Conservation (phyloP, 1,140 invertebrate species). For the Drosophila pseudoananassae region DNA sequence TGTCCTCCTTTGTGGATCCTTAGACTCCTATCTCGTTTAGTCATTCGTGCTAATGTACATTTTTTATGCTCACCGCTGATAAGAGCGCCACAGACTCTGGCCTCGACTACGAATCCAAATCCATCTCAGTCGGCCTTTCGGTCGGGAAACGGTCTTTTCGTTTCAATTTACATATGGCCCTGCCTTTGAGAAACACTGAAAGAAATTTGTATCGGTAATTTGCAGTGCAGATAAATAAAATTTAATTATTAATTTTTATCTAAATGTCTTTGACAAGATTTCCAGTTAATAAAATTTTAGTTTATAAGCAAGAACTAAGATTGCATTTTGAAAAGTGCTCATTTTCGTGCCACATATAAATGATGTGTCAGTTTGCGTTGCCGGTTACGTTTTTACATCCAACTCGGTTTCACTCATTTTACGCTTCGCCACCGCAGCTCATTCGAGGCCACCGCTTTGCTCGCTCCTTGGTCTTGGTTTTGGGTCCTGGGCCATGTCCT, state of each 20-base stretch:
- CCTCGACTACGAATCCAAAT: conserved; percentile 23
- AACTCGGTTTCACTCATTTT: conserved; percentile 77
- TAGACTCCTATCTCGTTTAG: conserved; percentile 47
- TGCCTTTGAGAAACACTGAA: conserved; percentile 6
- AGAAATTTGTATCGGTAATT: not conserved
- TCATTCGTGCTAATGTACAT: conserved; percentile 71
- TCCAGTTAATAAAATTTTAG: not conserved
- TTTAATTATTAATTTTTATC: not conserved
- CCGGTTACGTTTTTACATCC: conserved; percentile 74
- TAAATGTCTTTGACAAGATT: not conserved
- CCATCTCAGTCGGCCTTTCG: conserved; percentile 49
- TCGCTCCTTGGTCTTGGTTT: conserved; percentile 42
- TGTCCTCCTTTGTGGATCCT: conserved; percentile 16
- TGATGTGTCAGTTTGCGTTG: conserved; percentile 80
- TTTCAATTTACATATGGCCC: conserved; percentile 75
- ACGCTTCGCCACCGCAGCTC: conserved; percentile 67
- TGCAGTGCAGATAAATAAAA: not conserved
- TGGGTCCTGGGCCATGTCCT: conserved; percentile 17
- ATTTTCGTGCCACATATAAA: conserved; percentile 49
- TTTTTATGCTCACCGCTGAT: conserved; percentile 68
- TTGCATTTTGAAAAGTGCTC: conserved; percentile 2
- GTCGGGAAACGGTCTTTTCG: conserved; percentile 42
- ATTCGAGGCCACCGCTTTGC: conserved; percentile 55
- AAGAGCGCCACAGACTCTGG: conserved; percentile 20
- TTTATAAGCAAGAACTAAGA: not conserved